Evolutionary conservation across 2,113 vertebrate species (phyloP), one percentile per base, ranked within the genome.

Genomic region (Sprattus sprattus): DNA sequence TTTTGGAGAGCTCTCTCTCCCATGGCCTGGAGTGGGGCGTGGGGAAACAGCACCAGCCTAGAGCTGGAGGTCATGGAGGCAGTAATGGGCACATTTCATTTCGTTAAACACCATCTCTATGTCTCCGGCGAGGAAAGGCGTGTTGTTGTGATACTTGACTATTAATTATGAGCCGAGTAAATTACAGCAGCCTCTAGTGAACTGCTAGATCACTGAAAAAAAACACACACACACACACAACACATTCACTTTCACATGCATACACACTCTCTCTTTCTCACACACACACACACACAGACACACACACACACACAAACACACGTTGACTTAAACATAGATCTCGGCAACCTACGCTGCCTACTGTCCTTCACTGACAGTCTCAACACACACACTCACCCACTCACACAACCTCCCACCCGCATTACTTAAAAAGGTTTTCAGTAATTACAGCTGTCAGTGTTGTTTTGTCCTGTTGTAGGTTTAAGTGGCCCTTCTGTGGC

Each of bases 401-500:
- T 22, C 86, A 60, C 45, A 57, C 83, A 39, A 7, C 8, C 71
- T 67, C 64, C 11, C 8, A 8, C n/a, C 25, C 9, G 2, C 87
- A 85, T 88, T 86, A 78, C 87, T 89, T 81, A 90, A 93, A 92
- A 85, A 90, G 89, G 92, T 92, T 93, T 90, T 88, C 88, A 80
- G 91, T 94, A 93, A 94, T 94, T 92, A 93, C 89, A 71, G 87
- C 91, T 93, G 93, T 92, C 92, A 88, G 87, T 13, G 64, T 88
- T 86, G 87, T 85, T 92, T 81, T 82, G 25, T 47, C n/a, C 90
- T 92, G 91, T 92, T 93, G 90, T 93, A 92, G 90, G 86, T 94
- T 94, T 94, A 94, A 94, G 93, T 93, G 92, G 92, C 92, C 91
- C 89, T 92, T 92, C 90, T 71, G 88, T 88, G 90, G 90, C 92